These are phyloP conservation scores for Lepus townsendii DNA, from an alignment of 2,797 vertebrate species.

Conservation along the genomic window DNA sequence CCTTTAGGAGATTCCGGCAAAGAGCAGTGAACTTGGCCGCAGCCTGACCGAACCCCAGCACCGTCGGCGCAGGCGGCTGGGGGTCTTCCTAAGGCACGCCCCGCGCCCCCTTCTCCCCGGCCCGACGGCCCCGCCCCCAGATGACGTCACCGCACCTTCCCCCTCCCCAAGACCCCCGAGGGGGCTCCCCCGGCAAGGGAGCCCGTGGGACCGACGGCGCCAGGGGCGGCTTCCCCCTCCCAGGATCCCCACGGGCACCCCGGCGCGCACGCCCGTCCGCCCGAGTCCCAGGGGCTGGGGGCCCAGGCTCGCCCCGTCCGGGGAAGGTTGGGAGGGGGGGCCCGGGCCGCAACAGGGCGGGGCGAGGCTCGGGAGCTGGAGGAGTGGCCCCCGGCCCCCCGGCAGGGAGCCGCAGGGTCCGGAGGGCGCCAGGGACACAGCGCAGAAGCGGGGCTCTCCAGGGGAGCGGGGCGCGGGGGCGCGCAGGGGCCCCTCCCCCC, in stretches of 20 bases:
- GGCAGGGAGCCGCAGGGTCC: neutral
- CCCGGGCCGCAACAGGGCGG: slow-evolving; percentile 68
- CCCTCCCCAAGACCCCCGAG: neutral
- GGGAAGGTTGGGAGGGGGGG: neutral
- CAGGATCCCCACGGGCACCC: slow-evolving; percentile 66
- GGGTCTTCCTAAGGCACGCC: neutral
- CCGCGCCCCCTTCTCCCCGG: slow-evolving; percentile 42
- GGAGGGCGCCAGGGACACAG: neutral
- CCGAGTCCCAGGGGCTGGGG: neutral
- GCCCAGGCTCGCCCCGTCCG: neutral
- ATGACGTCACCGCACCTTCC: slow-evolving; percentile 78
- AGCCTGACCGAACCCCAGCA: neutral
- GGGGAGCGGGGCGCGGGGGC: neutral
- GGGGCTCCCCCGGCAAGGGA: slow-evolving; percentile 61
- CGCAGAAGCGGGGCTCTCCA: neutral
- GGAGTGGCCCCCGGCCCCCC: neutral
- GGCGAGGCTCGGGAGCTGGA: slow-evolving; percentile 48
- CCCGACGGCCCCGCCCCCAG: slow-evolving; percentile 60
- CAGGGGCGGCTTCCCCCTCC: slow-evolving; percentile 39
- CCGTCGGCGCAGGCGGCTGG: neutral
- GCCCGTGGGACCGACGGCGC: slow-evolving; percentile 4
- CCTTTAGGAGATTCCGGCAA: neutral
- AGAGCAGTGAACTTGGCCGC: slow-evolving; percentile 64
- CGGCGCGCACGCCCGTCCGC: neutral
- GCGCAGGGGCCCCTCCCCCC: neutral